phyloP scores from a whole-genome alignment of 2,113 vertebrate species.

The Etheostoma spectabile region DNA sequence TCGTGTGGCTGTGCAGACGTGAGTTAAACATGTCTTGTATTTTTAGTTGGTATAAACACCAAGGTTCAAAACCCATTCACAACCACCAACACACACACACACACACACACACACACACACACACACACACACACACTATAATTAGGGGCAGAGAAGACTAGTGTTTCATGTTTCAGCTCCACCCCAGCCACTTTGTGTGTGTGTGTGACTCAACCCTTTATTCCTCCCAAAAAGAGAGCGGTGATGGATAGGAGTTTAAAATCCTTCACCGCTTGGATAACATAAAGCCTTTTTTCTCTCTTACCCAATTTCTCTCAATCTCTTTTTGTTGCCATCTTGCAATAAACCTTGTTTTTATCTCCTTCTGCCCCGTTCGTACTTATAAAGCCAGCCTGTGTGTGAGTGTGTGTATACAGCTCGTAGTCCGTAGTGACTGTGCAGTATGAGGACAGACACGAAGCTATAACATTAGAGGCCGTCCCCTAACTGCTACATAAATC shows the following conservation, averaged over 20 bases:
- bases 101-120: constrained; percentile 12
- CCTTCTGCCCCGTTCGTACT: neutral
- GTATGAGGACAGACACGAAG: constrained; percentile 54
- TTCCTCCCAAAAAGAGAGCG: constrained; percentile 25
- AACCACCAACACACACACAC: constrained; percentile 32
- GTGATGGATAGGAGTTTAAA: constrained; percentile 54
- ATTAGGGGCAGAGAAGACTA: constrained; percentile 63
- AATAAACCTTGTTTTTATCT: constrained; percentile 40
- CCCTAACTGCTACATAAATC: constrained; percentile 70
- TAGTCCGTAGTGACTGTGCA: constrained; percentile 45
- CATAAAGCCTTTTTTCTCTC: constrained; percentile 33
- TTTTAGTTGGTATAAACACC: constrained; percentile 69
- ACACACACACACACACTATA: constrained; percentile 56
- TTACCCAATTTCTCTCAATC: constrained; percentile 27
- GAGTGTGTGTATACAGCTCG: constrained; percentile 14
- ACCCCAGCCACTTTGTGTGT: constrained; percentile 58
- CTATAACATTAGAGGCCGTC: constrained; percentile 63
- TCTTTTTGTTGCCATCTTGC: constrained; percentile 37
- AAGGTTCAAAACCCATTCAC: constrained; percentile 27
- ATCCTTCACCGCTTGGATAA: constrained; percentile 43
- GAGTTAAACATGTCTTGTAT: constrained; percentile 59
- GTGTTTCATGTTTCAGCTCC: constrained; percentile 67
- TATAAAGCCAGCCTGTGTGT: constrained; percentile 22
- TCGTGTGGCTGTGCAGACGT: constrained; percentile 33
- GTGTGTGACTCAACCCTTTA: constrained; percentile 29